Evolutionary conservation across 2,797 vertebrate genomes (phyloP).

Genomic region (Dendrocincla tyrannina): DNA sequence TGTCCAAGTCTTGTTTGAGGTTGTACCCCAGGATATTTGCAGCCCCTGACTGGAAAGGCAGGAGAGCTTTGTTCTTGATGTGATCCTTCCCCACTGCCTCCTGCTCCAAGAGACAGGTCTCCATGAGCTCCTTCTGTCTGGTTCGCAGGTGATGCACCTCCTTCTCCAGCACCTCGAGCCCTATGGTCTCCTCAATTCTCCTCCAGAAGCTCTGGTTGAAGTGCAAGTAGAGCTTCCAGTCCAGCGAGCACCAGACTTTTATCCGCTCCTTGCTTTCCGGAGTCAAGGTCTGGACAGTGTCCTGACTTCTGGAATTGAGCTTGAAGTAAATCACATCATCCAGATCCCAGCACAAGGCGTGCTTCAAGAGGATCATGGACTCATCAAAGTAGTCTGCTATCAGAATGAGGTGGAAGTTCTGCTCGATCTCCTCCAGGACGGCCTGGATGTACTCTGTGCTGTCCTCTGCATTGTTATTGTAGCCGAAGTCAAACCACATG

Average conservation of each 20-base stretch:
- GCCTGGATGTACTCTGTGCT: slow-evolving; percentile 29
- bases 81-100: slow-evolving; percentile 63
- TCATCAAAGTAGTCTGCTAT: slow-evolving; percentile 89
- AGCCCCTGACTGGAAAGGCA: slow-evolving; percentile 82
- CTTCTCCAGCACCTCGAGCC: slow-evolving; percentile 64
- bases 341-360: slow-evolving; percentile 83
- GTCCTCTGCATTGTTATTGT: slow-evolving; percentile 66
- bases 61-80: slow-evolving; percentile 73
- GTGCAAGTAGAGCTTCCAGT: slow-evolving; percentile 87
- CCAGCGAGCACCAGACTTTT: slow-evolving; percentile 82
- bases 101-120: slow-evolving; percentile 77
- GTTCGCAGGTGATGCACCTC: slow-evolving; percentile 76
- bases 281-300: slow-evolving; percentile 59
- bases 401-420: slow-evolving; percentile 83
- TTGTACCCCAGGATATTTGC: slow-evolving; percentile 87
- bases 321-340: slow-evolving; percentile 86
- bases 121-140: slow-evolving; percentile 71
- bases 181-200: slow-evolving; percentile 73
- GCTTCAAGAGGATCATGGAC: slow-evolving; percentile 86
- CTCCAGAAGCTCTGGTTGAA: slow-evolving; percentile 88
- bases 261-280: slow-evolving; percentile 66
- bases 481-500: slow-evolving; percentile 89
- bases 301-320: slow-evolving; percentile 80
- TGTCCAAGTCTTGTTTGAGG: slow-evolving; percentile 73
- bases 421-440: slow-evolving; percentile 72